These are phyloP conservation scores for Orcinus orca DNA, from an alignment of 2,113 vertebrate species.

Conservation along the genomic window DNA sequence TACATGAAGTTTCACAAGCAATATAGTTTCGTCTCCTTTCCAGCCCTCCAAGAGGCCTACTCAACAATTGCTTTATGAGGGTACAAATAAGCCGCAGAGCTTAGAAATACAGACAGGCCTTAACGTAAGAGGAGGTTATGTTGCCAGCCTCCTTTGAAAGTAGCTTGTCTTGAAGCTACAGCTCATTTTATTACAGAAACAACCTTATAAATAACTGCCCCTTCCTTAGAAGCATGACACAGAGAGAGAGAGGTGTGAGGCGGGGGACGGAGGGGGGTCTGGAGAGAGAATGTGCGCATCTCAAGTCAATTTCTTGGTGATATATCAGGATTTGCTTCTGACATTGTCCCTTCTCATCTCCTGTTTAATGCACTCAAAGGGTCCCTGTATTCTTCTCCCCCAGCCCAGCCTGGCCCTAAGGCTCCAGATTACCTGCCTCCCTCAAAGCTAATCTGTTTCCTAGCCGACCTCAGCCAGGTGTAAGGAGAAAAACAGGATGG, in stretches of 20 bases:
- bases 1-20: background rate
- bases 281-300: background rate
- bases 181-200: background rate
- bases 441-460: background rate
- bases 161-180: background rate
- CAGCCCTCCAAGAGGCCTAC: background rate
- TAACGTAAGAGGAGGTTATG: background rate
- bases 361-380: background rate
- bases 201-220: background rate
- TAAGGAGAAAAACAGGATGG: background rate
- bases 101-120: background rate
- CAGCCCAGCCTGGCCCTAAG: background rate
- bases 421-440: background rate
- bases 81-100: background rate
- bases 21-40: accelerated
- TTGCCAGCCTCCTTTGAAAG: background rate
- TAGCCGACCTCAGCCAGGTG: background rate
- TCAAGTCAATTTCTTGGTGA: background rate
- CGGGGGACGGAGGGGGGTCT: background rate
- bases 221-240: background rate
- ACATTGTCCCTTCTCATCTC: background rate
- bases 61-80: background rate
- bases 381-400: background rate
- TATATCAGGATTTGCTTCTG: background rate
- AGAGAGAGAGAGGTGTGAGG: background rate